Evolutionary conservation across 1,140 invertebrate genomes (phyloP).

Genomic region (Cecropterus lyciades): DNA sequence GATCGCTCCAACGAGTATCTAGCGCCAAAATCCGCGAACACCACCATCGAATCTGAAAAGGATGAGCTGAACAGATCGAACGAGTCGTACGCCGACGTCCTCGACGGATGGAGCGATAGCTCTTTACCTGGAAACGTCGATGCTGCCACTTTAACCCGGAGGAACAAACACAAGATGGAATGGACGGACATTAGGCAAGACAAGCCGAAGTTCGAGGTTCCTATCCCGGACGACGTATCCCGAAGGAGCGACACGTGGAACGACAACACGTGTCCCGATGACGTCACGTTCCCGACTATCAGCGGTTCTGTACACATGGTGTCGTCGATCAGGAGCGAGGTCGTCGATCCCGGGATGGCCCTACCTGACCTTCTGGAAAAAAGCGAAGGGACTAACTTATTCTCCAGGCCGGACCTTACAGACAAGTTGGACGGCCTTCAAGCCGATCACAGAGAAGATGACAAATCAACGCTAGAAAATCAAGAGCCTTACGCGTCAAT

Average conservation of each 20-base stretch:
- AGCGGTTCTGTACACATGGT: constrained; percentile 89
- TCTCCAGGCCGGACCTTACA: constrained; percentile 68
- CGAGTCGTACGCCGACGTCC: constrained; percentile 75
- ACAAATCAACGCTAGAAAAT: constrained; percentile 54
- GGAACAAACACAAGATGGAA: constrained; percentile 49
- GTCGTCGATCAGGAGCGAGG: constrained; percentile 88
- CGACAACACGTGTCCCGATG: constrained; percentile 89
- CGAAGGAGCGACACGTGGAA: constrained; percentile 88
- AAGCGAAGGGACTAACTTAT: constrained; percentile 55
- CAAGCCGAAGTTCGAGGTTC: constrained; percentile 42
- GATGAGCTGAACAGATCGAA: constrained; percentile 77
- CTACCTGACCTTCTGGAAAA: constrained; percentile 79
- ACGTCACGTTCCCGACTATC: constrained; percentile 91
- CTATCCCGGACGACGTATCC: constrained; percentile 45
- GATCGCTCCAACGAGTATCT: constrained; percentile 74
- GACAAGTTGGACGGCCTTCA: constrained; percentile 56
- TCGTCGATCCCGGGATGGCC: constrained; percentile 59
- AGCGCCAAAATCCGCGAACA: constrained; percentile 59
- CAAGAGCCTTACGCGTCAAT: constrained; percentile 65
- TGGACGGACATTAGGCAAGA: constrained; percentile 63
- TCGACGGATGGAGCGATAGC: constrained; percentile 66
- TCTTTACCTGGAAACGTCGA: constrained; percentile 35
- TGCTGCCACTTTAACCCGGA: constrained; percentile 49
- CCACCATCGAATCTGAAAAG: constrained; percentile 61
- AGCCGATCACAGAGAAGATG: constrained; percentile 40